Conservation (phyloP, 2,113 vertebrate genomes). For the Ciconia boyciana region DNA sequence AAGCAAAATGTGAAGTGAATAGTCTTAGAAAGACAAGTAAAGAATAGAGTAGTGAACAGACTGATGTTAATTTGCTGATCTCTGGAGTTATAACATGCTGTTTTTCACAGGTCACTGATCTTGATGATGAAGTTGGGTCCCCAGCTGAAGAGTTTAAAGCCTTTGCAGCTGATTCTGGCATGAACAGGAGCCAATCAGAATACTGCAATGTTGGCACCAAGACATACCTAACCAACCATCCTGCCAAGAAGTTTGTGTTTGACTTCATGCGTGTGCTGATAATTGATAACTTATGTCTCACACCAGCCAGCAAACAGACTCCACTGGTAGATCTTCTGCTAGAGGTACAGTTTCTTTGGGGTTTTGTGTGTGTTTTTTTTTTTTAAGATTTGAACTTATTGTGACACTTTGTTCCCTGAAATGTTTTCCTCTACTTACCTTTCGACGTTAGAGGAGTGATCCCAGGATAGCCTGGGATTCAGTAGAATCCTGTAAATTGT, state of each 20-base stretch:
- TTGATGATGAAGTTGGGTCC: slow-evolving; percentile 94
- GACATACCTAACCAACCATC: slow-evolving; percentile 97
- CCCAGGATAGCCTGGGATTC: background rate
- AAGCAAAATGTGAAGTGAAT: background rate
- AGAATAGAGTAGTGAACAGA: background rate
- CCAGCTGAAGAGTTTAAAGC: slow-evolving; percentile 97
- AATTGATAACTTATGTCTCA: slow-evolving; percentile 96
- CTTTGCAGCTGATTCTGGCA: slow-evolving; percentile 90
- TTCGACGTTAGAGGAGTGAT: background rate
- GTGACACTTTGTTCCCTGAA: background rate
- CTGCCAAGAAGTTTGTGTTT: slow-evolving; percentile 96
- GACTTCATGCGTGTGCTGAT: slow-evolving; percentile 98
- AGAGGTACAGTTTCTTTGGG: slow-evolving; percentile 77
- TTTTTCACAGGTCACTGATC: slow-evolving; percentile 86
- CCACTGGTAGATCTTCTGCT: slow-evolving; percentile 92
- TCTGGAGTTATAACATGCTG: background rate
- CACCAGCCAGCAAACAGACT: slow-evolving; percentile 95
- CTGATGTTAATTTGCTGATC: background rate
- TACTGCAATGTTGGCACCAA: slow-evolving; percentile 97
- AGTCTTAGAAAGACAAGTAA: background rate
- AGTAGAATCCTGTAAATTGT: background rate
- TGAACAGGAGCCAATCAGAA: slow-evolving; percentile 98
- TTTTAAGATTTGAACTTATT: background rate
- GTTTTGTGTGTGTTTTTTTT: background rate
- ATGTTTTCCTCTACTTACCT: background rate